Conservation (phyloP, 2,113 vertebrate species). For the Macroglossus sobrinus region DNA sequence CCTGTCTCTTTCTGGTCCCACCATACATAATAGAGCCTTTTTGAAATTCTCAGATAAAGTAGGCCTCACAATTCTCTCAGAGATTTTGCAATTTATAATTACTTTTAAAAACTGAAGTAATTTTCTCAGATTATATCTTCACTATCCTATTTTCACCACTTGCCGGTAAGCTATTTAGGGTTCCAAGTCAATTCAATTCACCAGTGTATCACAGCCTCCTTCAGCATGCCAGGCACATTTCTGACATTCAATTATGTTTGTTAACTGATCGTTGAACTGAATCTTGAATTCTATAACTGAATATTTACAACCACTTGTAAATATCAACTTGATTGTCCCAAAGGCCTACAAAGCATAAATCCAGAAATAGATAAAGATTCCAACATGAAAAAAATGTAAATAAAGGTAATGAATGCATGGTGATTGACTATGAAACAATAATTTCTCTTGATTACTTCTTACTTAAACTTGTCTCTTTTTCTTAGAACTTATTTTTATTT, state of each 20-base stretch:
- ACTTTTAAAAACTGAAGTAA: background rate
- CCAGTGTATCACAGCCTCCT: background rate
- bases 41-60: background rate
- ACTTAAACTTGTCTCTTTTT: background rate
- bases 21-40: background rate
- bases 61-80: background rate
- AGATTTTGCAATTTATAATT: background rate
- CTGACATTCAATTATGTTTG: background rate
- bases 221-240: background rate
- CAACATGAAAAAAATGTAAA: background rate
- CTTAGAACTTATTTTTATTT: background rate
- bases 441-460: background rate
- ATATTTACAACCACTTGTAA: background rate
- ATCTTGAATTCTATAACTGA: constrained; percentile 8
- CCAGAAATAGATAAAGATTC: background rate
- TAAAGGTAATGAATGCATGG: background rate
- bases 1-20: background rate
- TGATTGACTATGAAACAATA: background rate
- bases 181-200: background rate
- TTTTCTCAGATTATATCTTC: background rate
- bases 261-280: background rate
- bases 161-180: background rate
- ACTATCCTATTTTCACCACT: background rate
- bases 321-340: background rate
- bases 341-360: background rate